Conservation (phyloP, 2,113 vertebrate species). For the Neotragus pygmaeus region DNA sequence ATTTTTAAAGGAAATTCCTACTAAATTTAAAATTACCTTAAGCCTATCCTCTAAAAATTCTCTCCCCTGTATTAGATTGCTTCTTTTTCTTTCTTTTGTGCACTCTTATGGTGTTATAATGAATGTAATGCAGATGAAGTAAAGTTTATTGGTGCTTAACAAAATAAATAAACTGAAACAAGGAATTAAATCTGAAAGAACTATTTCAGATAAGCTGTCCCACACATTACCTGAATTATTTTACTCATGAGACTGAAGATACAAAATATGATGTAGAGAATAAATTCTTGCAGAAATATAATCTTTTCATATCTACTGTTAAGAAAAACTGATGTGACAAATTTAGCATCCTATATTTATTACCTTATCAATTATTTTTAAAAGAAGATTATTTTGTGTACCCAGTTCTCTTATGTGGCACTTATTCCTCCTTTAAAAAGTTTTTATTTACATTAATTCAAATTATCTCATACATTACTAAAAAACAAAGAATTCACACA, state of each 20-base stretch:
- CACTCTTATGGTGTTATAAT: not conserved
- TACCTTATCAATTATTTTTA: not conserved
- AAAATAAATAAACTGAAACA: not conserved
- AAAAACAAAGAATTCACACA: not conserved
- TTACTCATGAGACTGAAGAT: not conserved
- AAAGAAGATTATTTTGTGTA: not conserved
- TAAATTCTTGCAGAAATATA: not conserved
- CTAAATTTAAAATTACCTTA: not conserved
- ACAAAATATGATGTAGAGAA: not conserved
- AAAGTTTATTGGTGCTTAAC: not conserved
- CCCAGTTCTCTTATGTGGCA: not conserved
- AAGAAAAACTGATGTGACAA: not conserved
- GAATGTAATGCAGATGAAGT: not conserved
- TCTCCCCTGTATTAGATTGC: not conserved
- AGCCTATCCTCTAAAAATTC: not conserved
- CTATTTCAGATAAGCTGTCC: not conserved
- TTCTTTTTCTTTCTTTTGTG: not conserved
- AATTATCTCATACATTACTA: not conserved
- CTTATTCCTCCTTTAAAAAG: not conserved
- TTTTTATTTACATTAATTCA: not conserved
- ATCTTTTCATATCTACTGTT: not conserved
- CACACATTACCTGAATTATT: not conserved
- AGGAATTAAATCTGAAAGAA: constrained; percentile 13
- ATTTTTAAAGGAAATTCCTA: not conserved
- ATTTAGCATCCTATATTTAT: not conserved